phyloP scores from a whole-genome alignment of 1,140 invertebrate species.

The Paramacrobiotus metropolitanus region DNA sequence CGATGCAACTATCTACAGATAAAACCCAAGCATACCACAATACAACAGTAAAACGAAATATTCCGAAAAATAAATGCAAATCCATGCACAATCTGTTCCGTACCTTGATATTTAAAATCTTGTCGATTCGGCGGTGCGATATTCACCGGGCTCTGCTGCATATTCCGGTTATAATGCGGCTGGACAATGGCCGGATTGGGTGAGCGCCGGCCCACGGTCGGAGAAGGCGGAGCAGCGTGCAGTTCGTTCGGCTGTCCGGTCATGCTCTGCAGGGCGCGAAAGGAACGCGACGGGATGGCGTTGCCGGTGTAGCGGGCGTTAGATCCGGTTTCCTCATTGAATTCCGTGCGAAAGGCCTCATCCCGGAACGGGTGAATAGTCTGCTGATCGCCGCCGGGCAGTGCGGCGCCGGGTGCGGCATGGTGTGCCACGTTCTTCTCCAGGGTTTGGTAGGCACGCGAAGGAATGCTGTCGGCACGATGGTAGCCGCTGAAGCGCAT shows the following conservation, averaged over 20 bases:
- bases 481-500: conserved; percentile 32
- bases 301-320: conserved; percentile 39
- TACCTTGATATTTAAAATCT: conserved; percentile 3
- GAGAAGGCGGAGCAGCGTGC: not conserved
- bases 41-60: too few species aligned
- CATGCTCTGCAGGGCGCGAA: conserved; percentile 57
- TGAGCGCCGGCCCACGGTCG: not conserved
- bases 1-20: too few species aligned
- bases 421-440: conserved; percentile 24
- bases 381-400: not conserved
- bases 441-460: conserved; percentile 38
- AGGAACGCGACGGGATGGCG: conserved; percentile 59
- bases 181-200: not conserved
- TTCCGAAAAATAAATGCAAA: too few species aligned
- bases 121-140: not conserved
- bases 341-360: conserved; percentile 5
- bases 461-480: conserved; percentile 39
- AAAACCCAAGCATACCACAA: too few species aligned
- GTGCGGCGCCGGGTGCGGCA: conserved; percentile 8
- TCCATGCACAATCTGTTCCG: too few species aligned
- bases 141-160: not conserved
- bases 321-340: not conserved
- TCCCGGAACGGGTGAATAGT: too few species aligned
- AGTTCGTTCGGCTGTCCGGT: conserved; percentile 30
- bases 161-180: not conserved